phyloP scores from a whole-genome alignment of 1,140 invertebrate genomes.

The Oreohelix idahoensis region DNA sequence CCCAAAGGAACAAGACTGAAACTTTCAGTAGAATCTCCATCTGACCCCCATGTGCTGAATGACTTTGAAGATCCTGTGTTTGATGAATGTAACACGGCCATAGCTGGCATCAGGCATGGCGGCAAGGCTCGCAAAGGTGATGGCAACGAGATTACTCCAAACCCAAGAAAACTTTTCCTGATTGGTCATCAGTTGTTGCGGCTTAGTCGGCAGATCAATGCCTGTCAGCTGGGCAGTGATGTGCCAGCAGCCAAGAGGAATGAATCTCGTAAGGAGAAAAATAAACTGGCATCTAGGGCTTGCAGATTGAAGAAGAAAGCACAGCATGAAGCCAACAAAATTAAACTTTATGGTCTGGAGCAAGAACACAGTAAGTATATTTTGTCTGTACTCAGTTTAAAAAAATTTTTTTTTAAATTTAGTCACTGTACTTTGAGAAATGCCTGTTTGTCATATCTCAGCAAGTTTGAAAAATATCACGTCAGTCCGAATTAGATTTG shows the following conservation, averaged over 20 bases:
- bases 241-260: conserved; percentile 83
- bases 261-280: conserved; percentile 96
- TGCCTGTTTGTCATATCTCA: too few species aligned
- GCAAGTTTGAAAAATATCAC: too few species aligned
- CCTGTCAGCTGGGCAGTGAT: conserved; percentile 95
- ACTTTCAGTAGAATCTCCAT: conserved; percentile 76
- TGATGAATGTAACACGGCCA: conserved; percentile 56
- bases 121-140: conserved; percentile 97
- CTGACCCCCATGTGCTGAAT: conserved; percentile 93
- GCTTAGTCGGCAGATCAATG: conserved; percentile 91
- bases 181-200: conserved; percentile 95
- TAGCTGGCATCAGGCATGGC: conserved; percentile 75
- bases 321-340: conserved; percentile 74
- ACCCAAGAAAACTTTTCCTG: conserved; percentile 89
- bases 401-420: neutral
- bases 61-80: conserved; percentile 73
- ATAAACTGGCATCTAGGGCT: conserved; percentile 95
- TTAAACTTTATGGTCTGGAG: conserved; percentile 94
- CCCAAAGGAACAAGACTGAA: conserved; percentile 82
- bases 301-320: conserved; percentile 80
- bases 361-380: conserved; percentile 87
- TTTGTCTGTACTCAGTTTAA: neutral
- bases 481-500: too few species aligned
- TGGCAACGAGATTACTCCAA: conserved; percentile 96
- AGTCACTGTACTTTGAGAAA: too few species aligned